Conservation (phyloP, 2,888 invertebrate species). For the Orthonevra nobilis region DNA sequence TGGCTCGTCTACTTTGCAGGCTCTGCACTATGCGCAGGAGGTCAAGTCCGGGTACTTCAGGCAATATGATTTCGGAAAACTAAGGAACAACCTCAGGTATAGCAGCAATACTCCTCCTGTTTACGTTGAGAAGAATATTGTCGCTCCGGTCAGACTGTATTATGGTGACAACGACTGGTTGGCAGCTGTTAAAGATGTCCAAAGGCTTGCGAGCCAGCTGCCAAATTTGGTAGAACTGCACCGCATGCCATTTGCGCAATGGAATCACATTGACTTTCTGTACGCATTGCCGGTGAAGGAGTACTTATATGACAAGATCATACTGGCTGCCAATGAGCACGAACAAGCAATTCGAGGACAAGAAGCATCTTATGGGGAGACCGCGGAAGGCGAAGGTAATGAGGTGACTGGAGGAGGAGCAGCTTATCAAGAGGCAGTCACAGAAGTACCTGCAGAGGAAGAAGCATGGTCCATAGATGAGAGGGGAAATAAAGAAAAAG, state of each 20-base stretch:
- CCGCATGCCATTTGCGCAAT: constrained; percentile 81
- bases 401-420: too few species aligned
- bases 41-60: constrained; percentile 81
- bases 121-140: constrained; percentile 83
- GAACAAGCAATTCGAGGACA: too few species aligned
- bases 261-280: constrained; percentile 86
- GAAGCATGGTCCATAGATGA: too few species aligned
- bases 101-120: constrained; percentile 82
- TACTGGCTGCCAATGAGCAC: constrained; percentile 59
- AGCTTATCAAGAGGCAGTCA: too few species aligned
- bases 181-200: constrained; percentile 82
- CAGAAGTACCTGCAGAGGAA: too few species aligned
- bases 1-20: constrained; percentile 85
- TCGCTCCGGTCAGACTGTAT: constrained; percentile 84
- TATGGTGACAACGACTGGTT: constrained; percentile 85
- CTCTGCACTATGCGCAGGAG: constrained; percentile 87
- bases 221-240: constrained; percentile 81
- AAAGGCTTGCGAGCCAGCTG: constrained; percentile 79
- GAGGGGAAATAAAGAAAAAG: too few species aligned
- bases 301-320: constrained; percentile 82
- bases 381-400: too few species aligned
- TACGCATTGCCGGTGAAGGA: constrained; percentile 84
- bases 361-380: too few species aligned
- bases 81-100: constrained; percentile 82
- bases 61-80: constrained; percentile 82